Conservation (phyloP, 2,888 invertebrate genomes). For the Lithophane ornitopus region DNA sequence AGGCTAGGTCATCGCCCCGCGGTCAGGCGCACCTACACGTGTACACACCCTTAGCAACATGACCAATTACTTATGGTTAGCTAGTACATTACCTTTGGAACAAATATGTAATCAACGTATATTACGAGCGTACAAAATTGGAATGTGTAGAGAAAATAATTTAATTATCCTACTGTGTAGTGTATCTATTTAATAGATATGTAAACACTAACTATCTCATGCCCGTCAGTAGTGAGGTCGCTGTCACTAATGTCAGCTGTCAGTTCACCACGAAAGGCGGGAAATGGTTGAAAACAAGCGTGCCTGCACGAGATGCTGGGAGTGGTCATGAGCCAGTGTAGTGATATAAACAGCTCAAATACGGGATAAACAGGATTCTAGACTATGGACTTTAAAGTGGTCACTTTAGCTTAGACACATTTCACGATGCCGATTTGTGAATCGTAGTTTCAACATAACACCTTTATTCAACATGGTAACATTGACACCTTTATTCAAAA, state of each 20-base stretch:
- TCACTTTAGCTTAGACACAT: not conserved
- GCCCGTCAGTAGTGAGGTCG: too few species aligned
- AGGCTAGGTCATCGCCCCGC: conserved; percentile 45
- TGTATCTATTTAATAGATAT: too few species aligned
- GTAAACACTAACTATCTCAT: too few species aligned
- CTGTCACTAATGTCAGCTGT: too few species aligned
- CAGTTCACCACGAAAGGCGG: too few species aligned
- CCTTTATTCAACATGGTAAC: not conserved
- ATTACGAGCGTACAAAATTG: conserved; percentile 2
- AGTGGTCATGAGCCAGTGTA: too few species aligned
- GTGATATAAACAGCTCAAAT: too few species aligned
- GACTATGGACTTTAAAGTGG: too few species aligned
- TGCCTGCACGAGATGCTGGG: too few species aligned
- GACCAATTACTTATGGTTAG: conserved; percentile 61
- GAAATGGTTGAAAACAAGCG: too few species aligned
- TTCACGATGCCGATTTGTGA: not conserved
- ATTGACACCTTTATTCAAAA: not conserved
- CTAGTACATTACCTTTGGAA: conserved; percentile 19
- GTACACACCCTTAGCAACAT: conserved; percentile 46
- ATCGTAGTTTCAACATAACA: not conserved
- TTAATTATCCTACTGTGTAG: too few species aligned
- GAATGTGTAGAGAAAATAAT: not conserved
- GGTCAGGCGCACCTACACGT: conserved; percentile 49
- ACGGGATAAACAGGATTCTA: too few species aligned
- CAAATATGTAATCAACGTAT: conserved; percentile 24